Conservation (phyloP, 2,888 invertebrate species). For the Drosophila meridionalis region DNA sequence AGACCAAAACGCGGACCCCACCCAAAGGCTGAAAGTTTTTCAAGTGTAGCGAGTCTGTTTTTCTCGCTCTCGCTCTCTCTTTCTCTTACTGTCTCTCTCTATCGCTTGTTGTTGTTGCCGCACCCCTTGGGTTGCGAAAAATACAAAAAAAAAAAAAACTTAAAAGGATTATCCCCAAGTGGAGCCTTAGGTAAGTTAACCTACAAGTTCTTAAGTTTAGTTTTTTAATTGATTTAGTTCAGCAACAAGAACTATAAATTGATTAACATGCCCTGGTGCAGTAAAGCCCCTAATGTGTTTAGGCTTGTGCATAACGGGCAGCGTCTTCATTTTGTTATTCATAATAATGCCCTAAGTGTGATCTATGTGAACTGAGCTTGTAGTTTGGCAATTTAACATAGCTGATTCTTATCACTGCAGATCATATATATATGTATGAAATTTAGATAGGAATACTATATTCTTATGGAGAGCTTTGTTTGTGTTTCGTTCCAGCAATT, state of each 20-base stretch:
- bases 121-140: constrained; percentile 62
- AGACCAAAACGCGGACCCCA: constrained; percentile 60
- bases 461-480: background rate
- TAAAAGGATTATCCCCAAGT: constrained; percentile 65
- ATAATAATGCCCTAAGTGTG: background rate
- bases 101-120: constrained; percentile 54
- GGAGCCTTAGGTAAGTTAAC: constrained; percentile 56
- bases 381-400: background rate
- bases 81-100: background rate
- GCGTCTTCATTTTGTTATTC: constrained; percentile 1
- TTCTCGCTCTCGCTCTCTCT: constrained; percentile 4
- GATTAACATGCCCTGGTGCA: background rate
- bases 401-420: background rate
- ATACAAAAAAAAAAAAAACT: constrained; percentile 39
- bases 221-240: constrained; percentile 48
- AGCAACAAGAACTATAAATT: constrained; percentile 21
- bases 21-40: constrained; percentile 70
- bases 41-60: constrained; percentile 63
- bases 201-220: constrained; percentile 4
- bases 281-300: background rate
- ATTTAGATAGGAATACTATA: background rate
- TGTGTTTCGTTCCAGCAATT: too few species aligned
- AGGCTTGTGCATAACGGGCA: background rate
- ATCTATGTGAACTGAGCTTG: background rate
- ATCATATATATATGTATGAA: background rate